phyloP scores from a whole-genome alignment of 2,113 vertebrate species.

The Paralichthys olivaceus region DNA sequence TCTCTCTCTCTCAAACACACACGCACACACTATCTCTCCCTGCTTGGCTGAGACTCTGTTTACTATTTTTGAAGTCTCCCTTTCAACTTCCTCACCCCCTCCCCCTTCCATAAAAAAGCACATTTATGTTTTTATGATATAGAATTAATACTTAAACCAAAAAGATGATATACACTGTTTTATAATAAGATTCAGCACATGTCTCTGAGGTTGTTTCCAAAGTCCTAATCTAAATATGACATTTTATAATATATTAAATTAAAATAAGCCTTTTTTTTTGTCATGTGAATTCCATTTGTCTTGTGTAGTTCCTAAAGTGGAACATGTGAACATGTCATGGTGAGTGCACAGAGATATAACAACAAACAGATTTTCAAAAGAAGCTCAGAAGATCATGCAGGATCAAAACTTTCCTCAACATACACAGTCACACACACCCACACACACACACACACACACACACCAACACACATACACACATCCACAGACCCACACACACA shows the following conservation, averaged over 20 bases:
- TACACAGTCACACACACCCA: conserved; percentile 22
- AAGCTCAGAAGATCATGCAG: conserved; percentile 4
- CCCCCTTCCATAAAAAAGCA: neutral
- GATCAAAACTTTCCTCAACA: neutral
- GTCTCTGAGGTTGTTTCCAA: neutral
- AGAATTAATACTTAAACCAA: neutral
- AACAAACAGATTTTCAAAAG: neutral
- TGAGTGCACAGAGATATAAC: neutral
- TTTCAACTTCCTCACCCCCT: conserved; percentile 3
- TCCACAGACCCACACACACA: conserved; percentile 15
- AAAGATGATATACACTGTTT: neutral
- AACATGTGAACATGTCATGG: neutral
- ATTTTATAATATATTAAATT: neutral
- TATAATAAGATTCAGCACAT: neutral
- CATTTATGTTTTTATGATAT: neutral
- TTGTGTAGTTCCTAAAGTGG: neutral
- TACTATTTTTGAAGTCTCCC: conserved; percentile 15
- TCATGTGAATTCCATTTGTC: neutral
- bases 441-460: conserved; percentile 15
- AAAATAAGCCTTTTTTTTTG: too few species aligned
- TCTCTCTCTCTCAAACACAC: conserved; percentile 1
- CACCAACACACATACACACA: conserved; percentile 25
- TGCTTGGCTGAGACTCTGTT: conserved; percentile 4
- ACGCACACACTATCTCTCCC: neutral
- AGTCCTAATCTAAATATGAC: neutral